Evolutionary conservation across 2,797 vertebrate genomes (phyloP), one percentile per base, ranked within the genome.

Genomic region (Chelonia mydas): DNA sequence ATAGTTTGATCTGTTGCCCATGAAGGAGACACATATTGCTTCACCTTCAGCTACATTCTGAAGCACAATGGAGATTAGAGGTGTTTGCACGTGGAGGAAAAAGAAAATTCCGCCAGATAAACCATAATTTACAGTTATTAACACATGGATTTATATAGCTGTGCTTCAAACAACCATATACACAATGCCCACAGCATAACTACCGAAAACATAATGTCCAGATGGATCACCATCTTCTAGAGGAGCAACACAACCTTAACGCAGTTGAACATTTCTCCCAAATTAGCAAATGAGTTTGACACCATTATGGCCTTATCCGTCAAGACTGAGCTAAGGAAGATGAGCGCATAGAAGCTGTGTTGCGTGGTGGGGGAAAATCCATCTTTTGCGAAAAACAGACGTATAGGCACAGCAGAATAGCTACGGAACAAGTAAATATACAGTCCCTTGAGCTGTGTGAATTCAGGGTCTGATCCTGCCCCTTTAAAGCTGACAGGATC

Each of bases 51-150:
- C 94, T 93, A 72, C 0, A 0, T 84, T 86, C 89, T 90, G 82
- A 76, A 96, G 84, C 81, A 86, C 82, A 49, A 50, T 0, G 0
- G 86, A 93, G 95, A 97, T 95, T 97, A 94, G 3, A 83, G 93
- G 74, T 90, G 55, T 91, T 91, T 95, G 87, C 0, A 23, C 87
- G 51, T 96, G 95, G 89, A 95, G 94, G 95, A 97, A 97, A 61
- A 94, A 97, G 92, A 92, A 97, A 95, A 97, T 97, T 97, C 96
- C 94, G 94, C 94, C 84, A 93, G 89, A 96, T 96, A 96, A 97
- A 96, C 94, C 96, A 97, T 92, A 92, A 96, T 96, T 96, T 96
- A 93, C 86, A 95, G 97, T 95, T 96, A 97, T 97, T 97, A 97
- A 95, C 86, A 82, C 92, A 92, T 90, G 94, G 96, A 97, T 97